Evolutionary conservation across 2,888 invertebrate species (phyloP).

Genomic region (Augiades crinisus): DNA sequence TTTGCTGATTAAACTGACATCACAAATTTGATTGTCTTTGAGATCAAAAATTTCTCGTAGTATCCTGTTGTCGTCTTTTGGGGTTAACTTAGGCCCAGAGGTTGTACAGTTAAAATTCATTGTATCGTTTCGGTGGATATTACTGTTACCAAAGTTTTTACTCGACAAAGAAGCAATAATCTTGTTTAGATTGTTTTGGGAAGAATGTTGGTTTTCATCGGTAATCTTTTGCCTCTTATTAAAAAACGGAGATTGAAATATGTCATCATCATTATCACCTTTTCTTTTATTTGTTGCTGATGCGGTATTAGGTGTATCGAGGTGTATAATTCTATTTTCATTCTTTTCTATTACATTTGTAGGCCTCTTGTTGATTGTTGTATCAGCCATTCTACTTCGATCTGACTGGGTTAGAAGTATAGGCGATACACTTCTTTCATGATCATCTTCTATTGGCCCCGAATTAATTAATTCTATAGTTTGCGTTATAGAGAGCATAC

Average conservation of each 20-base stretch:
- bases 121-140: not conserved
- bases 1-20: not conserved
- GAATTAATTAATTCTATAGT: constrained; percentile 66
- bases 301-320: not conserved
- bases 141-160: constrained; percentile 40
- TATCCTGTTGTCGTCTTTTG: not conserved
- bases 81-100: not conserved
- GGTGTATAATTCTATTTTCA: not conserved
- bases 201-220: constrained; percentile 36
- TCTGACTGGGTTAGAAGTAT: constrained; percentile 63
- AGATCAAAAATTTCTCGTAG: not conserved
- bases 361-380: constrained; percentile 27
- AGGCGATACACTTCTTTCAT: constrained; percentile 57
- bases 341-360: constrained; percentile 9
- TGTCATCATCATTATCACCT: constrained; percentile 40
- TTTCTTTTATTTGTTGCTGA: constrained; percentile 48
- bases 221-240: constrained; percentile 58
- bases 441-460: constrained; percentile 13
- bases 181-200: constrained; percentile 55
- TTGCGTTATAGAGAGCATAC: constrained; percentile 72
- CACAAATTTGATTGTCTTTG: not conserved
- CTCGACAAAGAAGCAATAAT: constrained; percentile 53
- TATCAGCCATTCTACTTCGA: constrained; percentile 40
- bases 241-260: constrained; percentile 62
- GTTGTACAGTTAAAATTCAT: not conserved